Evolutionary conservation across 2,888 invertebrate genomes (phyloP).

Genomic region (Phrixothrix hirtus): DNA sequence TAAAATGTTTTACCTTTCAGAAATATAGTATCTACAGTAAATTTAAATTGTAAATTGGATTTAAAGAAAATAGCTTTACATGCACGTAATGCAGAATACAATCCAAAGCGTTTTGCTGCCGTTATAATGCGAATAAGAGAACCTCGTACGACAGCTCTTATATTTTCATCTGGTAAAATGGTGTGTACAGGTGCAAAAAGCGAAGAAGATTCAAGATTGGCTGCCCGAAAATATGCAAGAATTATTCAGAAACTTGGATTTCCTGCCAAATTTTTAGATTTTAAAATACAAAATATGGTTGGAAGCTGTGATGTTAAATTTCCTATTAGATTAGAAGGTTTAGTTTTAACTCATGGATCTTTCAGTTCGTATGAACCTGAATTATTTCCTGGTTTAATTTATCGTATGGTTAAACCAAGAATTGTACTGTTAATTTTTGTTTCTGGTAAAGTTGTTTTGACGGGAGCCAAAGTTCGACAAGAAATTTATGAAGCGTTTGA

Average conservation of each 20-base stretch:
- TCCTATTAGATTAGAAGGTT: constrained; percentile 77
- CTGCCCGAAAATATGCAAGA: constrained; percentile 79
- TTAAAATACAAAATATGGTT: constrained; percentile 86
- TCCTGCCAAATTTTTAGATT: constrained; percentile 75
- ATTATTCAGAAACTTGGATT: constrained; percentile 83
- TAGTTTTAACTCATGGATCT: constrained; percentile 80
- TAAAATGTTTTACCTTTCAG: constrained; percentile 58
- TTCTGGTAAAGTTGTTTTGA: constrained; percentile 81
- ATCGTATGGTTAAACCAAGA: constrained; percentile 79
- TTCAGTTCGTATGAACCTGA: constrained; percentile 80
- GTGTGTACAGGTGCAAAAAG: constrained; percentile 86
- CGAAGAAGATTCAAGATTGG: constrained; percentile 77
- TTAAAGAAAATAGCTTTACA: constrained; percentile 96
- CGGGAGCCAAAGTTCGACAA: constrained; percentile 74
- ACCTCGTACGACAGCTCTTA: constrained; percentile 83
- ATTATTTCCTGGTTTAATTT: constrained; percentile 80
- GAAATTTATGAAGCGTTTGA: constrained; percentile 77
- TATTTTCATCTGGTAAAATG: constrained; percentile 86
- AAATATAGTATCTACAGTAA: constrained; percentile 98
- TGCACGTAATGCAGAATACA: constrained; percentile 98
- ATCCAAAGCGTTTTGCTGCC: constrained; percentile 98
- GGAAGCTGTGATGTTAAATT: constrained; percentile 87
- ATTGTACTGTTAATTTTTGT: constrained; percentile 83
- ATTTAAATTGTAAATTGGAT: constrained; percentile 91
- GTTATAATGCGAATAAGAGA: constrained; percentile 96